These are phyloP conservation scores for Ylistrum balloti DNA, from an alignment of 1,140 invertebrate species.

Conservation along the genomic window DNA sequence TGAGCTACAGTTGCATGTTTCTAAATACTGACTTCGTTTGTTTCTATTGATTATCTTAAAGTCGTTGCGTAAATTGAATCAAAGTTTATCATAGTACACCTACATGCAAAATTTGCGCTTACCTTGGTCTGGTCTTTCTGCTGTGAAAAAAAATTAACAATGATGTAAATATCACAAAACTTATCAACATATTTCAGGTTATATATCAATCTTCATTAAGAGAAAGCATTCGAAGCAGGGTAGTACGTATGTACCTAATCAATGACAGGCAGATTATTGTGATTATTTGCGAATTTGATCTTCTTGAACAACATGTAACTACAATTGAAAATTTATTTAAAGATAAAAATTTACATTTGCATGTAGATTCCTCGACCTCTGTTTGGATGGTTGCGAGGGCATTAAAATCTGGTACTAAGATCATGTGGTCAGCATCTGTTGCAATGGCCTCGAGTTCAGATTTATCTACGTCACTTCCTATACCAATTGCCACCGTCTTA, in stretches of 20 bases:
- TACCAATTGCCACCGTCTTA: slow-evolving; percentile 66
- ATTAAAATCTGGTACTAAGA: slow-evolving; percentile 63
- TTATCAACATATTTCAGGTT: no score
- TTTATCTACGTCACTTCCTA: slow-evolving; percentile 60
- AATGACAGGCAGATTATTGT: no score
- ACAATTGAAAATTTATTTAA: background rate
- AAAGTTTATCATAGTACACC: background rate
- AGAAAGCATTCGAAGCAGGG: no score
- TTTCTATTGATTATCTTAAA: no score
- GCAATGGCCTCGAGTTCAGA: slow-evolving; percentile 65
- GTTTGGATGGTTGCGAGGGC: slow-evolving; percentile 57
- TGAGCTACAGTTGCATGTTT: no score
- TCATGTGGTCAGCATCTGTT: slow-evolving; percentile 59
- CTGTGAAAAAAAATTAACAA: slow-evolving; percentile 15
- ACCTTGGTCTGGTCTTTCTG: slow-evolving; percentile 46
- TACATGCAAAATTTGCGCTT: background rate
- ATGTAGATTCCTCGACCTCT: slow-evolving; percentile 57
- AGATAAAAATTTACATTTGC: slow-evolving; percentile 52
- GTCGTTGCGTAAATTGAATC: no score
- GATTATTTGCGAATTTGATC: no score
- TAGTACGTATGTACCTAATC: no score
- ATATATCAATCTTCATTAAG: no score
- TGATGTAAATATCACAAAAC: background rate
- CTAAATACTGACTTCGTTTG: no score
- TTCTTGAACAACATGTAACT: background rate